Evolutionary conservation across 92 coral and sea anemone species (phyloP), one percentile per base, ranked within the genome.

Genomic region (Zoanthus sansibaricus): DNA sequence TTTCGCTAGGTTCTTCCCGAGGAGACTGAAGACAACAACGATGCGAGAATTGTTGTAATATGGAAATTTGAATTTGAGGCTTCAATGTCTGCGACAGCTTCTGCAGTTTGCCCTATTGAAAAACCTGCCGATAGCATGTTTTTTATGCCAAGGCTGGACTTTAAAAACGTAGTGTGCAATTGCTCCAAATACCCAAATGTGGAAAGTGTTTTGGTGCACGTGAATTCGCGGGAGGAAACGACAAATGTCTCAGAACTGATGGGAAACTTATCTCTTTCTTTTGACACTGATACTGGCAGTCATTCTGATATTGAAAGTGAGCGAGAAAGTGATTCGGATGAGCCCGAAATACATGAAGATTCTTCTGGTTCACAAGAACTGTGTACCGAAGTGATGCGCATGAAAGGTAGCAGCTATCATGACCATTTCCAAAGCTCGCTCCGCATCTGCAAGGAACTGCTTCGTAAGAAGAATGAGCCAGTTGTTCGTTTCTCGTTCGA

Each of bases 21-120:
- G 37, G 88, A 75, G 79, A 85, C 82, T 9, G 82, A 85, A 33
- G 73, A 85, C 25, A 21, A 18, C 21, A 25, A 85, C 59, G 88
- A 75, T 7, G 59, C 75, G 31, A 85, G 55, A 73, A 85, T 74
- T 44, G 88, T 59, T 0, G 82, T 85, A 47, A 74, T 73, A 4
- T 85, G 88, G 42, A 37, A 37, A 37, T 37, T 37, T 37, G 42
- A 37, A 37, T 80, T 55, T 59, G 13, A 42, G 51, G 42, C 72
- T 2, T 72, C 80, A 51, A 84, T 37, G 52, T 73, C 75, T 17
- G 88, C 61, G 16, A 20, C 62, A 1, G 88, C 73, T 71, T 37
- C 42, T 37, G 42, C 42, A 3, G 42, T 37, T 37, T 37, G 42
- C 42, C 42, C 42, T 37, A 37, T 37, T 6, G 88, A 72, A 72